These are phyloP conservation scores for Parazoanthus darwini DNA, from an alignment of 92 coral and sea anemone genomes.

Conservation along the genomic window DNA sequence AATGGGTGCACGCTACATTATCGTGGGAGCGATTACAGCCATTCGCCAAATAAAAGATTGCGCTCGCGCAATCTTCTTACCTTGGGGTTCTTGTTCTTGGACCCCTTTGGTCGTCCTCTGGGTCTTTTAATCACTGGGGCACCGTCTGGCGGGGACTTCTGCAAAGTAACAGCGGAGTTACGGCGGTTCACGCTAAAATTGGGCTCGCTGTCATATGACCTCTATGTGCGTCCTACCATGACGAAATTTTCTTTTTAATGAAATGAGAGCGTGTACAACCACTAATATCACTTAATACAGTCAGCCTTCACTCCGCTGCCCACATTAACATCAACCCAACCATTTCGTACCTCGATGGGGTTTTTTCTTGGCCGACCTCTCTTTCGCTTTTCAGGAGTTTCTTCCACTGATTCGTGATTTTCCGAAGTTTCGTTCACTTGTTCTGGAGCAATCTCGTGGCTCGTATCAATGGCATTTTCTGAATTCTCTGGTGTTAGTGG, in stretches of 20 bases:
- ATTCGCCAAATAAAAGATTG: slow-evolving; percentile 20
- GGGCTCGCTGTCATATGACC: slow-evolving; percentile 49
- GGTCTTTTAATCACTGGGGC: slow-evolving; percentile 79
- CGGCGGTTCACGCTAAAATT: slow-evolving; percentile 52
- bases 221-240: slow-evolving; percentile 45
- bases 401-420: slow-evolving; percentile 49
- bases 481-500: slow-evolving; percentile 35
- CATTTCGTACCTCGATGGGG: slow-evolving; percentile 67
- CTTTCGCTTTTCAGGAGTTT: slow-evolving; percentile 71
- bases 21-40: neutral
- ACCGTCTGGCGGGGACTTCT: slow-evolving; percentile 70
- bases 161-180: slow-evolving; percentile 47
- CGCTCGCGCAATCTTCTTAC: slow-evolving; percentile 45
- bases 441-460: slow-evolving; percentile 45
- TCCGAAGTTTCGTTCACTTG: slow-evolving; percentile 56
- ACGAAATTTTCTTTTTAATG: slow-evolving; percentile 34
- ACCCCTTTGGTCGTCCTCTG: slow-evolving; percentile 96
- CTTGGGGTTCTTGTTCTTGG: slow-evolving; percentile 90
- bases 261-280: slow-evolving; percentile 24
- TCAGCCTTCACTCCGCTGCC: slow-evolving; percentile 30
- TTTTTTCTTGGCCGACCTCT: slow-evolving; percentile 80
- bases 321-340: slow-evolving; percentile 34
- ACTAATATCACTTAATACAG: slow-evolving; percentile 27
- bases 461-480: slow-evolving; percentile 22
- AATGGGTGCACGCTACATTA: slow-evolving; percentile 43